Evolutionary conservation across 2,797 vertebrate genomes (phyloP).

Genomic region (Acropternis orthonyx): DNA sequence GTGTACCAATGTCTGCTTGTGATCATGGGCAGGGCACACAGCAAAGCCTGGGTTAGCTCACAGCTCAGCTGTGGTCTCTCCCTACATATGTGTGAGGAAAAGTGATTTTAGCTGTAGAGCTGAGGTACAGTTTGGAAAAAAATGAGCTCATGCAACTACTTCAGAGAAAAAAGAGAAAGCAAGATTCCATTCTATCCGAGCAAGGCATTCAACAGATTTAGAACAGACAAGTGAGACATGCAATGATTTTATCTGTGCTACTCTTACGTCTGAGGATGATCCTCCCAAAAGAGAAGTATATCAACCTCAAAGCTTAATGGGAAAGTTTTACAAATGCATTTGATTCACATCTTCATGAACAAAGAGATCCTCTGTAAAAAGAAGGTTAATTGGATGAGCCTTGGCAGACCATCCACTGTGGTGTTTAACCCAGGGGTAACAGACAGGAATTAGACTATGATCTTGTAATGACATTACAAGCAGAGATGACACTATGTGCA

Average conservation of each 20-base stretch:
- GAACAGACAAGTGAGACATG: neutral
- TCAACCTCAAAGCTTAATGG: neutral
- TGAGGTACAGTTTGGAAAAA: neutral
- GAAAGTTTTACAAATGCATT: neutral
- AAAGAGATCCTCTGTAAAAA: neutral
- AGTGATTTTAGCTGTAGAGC: neutral
- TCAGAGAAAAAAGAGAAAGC: neutral
- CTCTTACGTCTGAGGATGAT: neutral
- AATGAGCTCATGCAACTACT: neutral
- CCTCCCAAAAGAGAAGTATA: neutral
- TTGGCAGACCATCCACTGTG: neutral
- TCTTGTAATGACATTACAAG: neutral
- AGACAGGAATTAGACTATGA: neutral
- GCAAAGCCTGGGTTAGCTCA: neutral
- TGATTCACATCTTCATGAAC: neutral
- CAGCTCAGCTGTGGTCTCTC: neutral
- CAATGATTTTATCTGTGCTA: neutral
- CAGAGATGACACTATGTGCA: neutral
- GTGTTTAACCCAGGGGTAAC: neutral
- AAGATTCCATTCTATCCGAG: neutral
- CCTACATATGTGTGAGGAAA: neutral
- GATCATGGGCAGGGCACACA: neutral
- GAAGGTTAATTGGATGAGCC: neutral
- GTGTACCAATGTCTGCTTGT: neutral
- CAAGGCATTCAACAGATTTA: neutral